phyloP scores from a whole-genome alignment of 2,797 vertebrate genomes.

The Enteromius mattozi region DNA sequence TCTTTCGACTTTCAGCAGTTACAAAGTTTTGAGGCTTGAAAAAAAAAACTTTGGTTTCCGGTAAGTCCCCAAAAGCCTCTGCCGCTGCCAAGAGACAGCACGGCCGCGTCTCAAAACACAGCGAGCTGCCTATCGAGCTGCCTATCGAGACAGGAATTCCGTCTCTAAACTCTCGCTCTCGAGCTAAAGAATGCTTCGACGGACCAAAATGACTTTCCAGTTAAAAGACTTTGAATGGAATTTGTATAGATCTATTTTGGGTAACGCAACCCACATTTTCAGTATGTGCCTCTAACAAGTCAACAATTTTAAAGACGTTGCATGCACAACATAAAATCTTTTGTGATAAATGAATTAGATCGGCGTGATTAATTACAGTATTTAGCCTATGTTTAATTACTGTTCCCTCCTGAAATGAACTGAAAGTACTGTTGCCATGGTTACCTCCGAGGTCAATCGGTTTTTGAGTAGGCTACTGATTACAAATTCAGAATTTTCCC shows the following conservation, averaged over 20 bases:
- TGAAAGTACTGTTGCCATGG: not conserved
- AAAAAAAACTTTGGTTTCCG: slow-evolving; percentile 80
- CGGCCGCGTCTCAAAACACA: not conserved
- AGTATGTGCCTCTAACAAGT: not conserved
- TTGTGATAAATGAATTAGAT: not conserved
- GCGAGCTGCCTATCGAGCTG: not conserved
- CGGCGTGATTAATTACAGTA: not conserved
- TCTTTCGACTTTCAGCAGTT: slow-evolving; percentile 64
- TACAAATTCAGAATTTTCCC: not conserved
- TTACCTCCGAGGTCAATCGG: not conserved
- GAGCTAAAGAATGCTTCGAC: not conserved
- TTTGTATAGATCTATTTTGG: not conserved
- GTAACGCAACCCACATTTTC: not conserved
- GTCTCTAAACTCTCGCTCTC: not conserved
- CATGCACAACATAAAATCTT: not conserved
- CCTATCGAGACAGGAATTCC: too few species aligned
- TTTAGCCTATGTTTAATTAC: not conserved
- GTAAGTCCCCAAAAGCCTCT: slow-evolving; percentile 68
- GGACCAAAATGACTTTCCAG: not conserved
- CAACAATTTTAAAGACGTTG: not conserved
- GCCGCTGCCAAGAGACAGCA: slow-evolving; percentile 33
- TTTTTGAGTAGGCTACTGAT: not conserved
- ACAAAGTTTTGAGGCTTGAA: slow-evolving; percentile 62
- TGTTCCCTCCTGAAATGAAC: not conserved
- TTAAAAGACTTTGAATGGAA: not conserved